Percentiles rank a stretch among this genome's conserved stretches.
These are phyloP conservation scores for Pampusana beccarii DNA, from an alignment of 2,113 vertebrate genomes.

Conservation along the genomic window DNA sequence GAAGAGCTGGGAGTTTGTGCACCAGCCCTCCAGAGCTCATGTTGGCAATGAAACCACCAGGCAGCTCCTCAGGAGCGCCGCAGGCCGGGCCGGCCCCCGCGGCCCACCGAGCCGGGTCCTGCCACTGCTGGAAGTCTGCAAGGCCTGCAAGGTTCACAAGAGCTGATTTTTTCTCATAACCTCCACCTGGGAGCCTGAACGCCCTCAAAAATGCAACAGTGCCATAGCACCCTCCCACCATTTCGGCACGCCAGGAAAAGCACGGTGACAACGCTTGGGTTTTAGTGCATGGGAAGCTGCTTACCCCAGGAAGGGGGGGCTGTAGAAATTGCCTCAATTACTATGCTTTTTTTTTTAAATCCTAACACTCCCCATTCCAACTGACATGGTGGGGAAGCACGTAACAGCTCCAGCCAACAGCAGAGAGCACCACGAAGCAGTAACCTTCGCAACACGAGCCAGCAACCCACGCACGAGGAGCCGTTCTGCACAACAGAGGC, in stretches of 20 bases:
- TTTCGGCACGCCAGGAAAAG: fast-evolving
- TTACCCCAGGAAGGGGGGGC: fast-evolving
- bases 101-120: fast-evolving
- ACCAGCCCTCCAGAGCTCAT: not conserved
- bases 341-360: not conserved
- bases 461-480: fast-evolving
- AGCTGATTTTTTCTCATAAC: not conserved
- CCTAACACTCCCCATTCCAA: not conserved
- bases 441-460: fast-evolving
- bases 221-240: not conserved
- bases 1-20: not conserved
- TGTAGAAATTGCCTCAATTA: not conserved
- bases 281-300: not conserved
- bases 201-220: not conserved
- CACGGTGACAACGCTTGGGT: fast-evolving
- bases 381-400: fast-evolving
- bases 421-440: not conserved
- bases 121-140: not conserved
- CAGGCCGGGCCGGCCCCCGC: fast-evolving
- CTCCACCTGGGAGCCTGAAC: not conserved
- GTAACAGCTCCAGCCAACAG: not conserved
- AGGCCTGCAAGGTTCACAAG: not conserved
- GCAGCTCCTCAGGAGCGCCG: not conserved
- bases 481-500: not conserved
- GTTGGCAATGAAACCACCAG: not conserved